Evolutionary conservation across 2,888 invertebrate genomes (phyloP).

Genomic region (Germaria angustata): DNA sequence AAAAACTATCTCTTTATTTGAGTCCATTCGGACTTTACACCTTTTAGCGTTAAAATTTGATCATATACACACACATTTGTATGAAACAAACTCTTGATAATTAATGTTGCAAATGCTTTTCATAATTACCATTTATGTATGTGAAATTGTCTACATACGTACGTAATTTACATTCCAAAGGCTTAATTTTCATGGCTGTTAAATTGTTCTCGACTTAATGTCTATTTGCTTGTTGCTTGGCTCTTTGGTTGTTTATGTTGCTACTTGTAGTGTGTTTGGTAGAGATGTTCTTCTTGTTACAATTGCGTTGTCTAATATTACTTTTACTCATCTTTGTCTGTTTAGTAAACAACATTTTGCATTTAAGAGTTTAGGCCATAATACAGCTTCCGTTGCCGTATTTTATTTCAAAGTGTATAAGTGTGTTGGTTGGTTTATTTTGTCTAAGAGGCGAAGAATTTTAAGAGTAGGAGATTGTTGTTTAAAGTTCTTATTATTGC

Average conservation of each 20-base stretch:
- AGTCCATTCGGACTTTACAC: background rate
- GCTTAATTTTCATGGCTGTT: conserved; percentile 47
- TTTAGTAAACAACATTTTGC: conserved; percentile 47
- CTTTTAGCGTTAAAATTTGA: too few relatives aligned
- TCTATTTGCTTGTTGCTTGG: background rate
- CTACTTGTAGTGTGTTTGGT: conserved; percentile 10
- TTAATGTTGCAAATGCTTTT: conserved; percentile 3
- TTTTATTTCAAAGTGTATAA: conserved; percentile 17
- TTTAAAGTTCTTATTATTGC: conserved; percentile 27
- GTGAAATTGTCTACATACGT: conserved; percentile 28
- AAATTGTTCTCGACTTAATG: conserved; percentile 15
- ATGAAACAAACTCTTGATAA: background rate
- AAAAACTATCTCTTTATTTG: background rate
- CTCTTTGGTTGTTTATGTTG: conserved; percentile 4
- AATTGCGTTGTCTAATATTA: conserved; percentile 21
- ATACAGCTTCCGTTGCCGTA: conserved; percentile 63
- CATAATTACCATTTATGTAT: conserved; percentile 18
- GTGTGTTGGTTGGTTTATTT: conserved; percentile 12
- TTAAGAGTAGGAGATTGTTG: conserved; percentile 15
- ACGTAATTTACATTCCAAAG: conserved; percentile 53
- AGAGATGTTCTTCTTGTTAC: conserved; percentile 10
- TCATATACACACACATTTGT: too few relatives aligned
- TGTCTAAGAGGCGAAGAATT: conserved; percentile 3
- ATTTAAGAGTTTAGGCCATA: conserved; percentile 63
- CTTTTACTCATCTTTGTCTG: background rate